Evolutionary conservation across 1,140 invertebrate genomes (phyloP).

Genomic region (Notospermus geniculatus): DNA sequence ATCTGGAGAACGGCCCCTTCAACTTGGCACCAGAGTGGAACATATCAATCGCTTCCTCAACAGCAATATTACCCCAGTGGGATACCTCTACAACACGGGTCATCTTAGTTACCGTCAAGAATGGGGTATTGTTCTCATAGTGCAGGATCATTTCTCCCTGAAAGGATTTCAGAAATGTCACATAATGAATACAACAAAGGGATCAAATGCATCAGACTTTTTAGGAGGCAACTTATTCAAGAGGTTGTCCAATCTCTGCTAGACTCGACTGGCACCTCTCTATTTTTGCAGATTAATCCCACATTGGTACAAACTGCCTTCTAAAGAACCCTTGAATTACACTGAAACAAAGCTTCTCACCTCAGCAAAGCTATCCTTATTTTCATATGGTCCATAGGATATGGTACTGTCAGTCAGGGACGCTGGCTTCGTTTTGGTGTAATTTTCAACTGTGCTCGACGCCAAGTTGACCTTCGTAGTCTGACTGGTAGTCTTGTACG

Average conservation of each 20-base stretch:
- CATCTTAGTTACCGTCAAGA: conserved; percentile 83
- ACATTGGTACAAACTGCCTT: no score
- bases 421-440: conserved; percentile 81
- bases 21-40: conserved; percentile 87
- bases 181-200: no score
- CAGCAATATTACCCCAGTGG: conserved; percentile 98
- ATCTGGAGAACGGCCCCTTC: conserved; percentile 91
- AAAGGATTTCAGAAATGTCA: no score
- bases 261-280: no score
- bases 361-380: conserved; percentile 63
- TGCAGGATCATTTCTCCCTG: conserved; percentile 76
- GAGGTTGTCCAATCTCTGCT: no score
- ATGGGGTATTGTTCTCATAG: conserved; percentile 95
- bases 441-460: conserved; percentile 78
- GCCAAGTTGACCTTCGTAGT: conserved; percentile 77
- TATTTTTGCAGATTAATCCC: no score
- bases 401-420: conserved; percentile 75
- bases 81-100: conserved; percentile 91
- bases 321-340: no score
- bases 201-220: no score
- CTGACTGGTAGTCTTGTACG: conserved; percentile 76
- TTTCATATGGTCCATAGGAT: conserved; percentile 84
- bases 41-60: conserved; percentile 92
- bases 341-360: no score
- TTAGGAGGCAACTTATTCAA: no score